Percentiles rank a stretch among this genome's conserved stretches.
These are phyloP conservation scores for Macrotis lagotis DNA, from an alignment of 2,113 vertebrate species.

Conservation along the genomic window DNA sequence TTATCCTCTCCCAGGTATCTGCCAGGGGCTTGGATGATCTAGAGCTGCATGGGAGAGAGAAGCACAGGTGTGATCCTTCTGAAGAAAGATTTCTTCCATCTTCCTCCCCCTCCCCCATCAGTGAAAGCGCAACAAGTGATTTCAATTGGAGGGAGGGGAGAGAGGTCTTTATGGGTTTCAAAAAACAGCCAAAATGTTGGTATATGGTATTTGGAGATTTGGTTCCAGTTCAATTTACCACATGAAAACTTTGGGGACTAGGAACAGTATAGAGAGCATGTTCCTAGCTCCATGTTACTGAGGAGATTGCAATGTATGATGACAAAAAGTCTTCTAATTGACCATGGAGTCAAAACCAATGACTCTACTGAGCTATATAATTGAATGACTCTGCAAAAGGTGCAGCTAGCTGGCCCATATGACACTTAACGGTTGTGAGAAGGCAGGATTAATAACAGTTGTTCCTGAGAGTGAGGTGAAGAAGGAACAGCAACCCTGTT, in stretches of 20 bases:
- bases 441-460: not conserved
- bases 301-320: not conserved
- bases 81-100: not conserved
- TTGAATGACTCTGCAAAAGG: not conserved
- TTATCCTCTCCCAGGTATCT: not conserved
- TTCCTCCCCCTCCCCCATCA: not conserved
- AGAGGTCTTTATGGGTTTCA: not conserved
- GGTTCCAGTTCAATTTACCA: not conserved
- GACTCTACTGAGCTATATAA: not conserved
- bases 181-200: not conserved
- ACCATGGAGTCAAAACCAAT: not conserved
- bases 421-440: not conserved
- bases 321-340: not conserved
- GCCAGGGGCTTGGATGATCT: not conserved
- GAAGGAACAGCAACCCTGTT: not conserved
- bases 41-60: not conserved
- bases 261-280: not conserved
- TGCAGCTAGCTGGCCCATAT: not conserved
- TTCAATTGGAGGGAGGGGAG: not conserved
- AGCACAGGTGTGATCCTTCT: not conserved
- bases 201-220: not conserved
- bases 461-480: not conserved
- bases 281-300: not conserved
- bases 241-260: not conserved
- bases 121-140: not conserved